Conservation (phyloP, 2,113 vertebrate species). For the Aegotheles bennettii region DNA sequence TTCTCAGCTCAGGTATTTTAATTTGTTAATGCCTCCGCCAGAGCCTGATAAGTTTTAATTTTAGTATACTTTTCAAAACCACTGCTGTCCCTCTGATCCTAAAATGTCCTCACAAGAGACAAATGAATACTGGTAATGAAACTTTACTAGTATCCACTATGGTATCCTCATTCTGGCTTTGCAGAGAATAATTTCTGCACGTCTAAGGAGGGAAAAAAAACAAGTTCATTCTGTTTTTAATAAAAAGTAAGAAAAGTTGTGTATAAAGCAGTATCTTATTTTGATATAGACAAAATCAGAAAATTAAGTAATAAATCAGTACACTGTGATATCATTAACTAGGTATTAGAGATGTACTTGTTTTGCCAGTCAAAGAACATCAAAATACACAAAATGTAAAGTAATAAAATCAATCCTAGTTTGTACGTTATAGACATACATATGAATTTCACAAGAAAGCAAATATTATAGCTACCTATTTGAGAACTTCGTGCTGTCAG, state of each 20-base stretch:
- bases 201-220: neutral
- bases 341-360: neutral
- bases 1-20: neutral
- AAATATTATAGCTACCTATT: neutral
- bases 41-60: neutral
- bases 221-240: neutral
- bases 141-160: neutral
- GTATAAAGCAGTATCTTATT: neutral
- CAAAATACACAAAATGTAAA: neutral
- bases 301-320: neutral
- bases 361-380: neutral
- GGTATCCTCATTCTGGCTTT: neutral
- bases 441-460: neutral
- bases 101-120: neutral
- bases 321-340: neutral
- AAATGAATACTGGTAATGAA: neutral
- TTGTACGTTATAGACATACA: neutral
- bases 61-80: neutral
- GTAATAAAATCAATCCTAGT: neutral
- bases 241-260: neutral
- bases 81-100: neutral
- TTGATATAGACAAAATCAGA: neutral
- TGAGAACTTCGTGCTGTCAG: neutral
- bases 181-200: neutral
- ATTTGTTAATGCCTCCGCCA: neutral